A percentile compares a stretch with the other conserved stretches of the same genome.
Evolutionary conservation across 2,888 invertebrate genomes (phyloP).

Genomic region (Creontiades dilutus): DNA sequence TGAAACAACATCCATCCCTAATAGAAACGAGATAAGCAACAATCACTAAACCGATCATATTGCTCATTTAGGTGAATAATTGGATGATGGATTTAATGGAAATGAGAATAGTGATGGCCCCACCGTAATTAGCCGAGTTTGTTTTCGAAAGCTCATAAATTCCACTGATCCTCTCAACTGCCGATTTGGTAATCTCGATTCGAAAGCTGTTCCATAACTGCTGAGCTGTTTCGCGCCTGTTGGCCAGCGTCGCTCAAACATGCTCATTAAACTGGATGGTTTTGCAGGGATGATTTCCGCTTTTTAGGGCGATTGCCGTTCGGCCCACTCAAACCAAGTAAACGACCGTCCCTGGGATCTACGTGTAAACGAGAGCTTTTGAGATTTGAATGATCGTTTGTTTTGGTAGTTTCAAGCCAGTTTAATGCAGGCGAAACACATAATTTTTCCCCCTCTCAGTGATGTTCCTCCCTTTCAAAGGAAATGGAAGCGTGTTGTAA

Average conservation of each 20-base stretch:
- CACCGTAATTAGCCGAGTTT: background rate
- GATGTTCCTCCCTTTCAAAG: no score
- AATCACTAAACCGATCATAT: no score
- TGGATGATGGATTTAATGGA: background rate
- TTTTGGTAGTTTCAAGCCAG: no score
- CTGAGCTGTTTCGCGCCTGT: background rate
- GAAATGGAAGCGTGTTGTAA: no score
- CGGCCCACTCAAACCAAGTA: background rate
- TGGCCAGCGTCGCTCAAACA: background rate
- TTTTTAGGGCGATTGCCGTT: background rate
- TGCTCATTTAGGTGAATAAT: no score
- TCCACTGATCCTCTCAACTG: background rate
- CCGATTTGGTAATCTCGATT: background rate
- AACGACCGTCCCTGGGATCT: background rate
- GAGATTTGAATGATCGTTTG: no score
- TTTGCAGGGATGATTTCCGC: background rate
- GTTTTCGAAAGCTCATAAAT: background rate
- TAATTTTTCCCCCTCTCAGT: no score
- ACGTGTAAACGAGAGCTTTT: no score
- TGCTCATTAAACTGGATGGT: conserved; percentile 21
- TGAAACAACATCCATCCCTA: no score
- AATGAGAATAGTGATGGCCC: background rate
- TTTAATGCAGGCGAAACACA: no score
- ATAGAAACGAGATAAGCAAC: no score
- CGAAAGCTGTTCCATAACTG: background rate